Evolutionary conservation across 2,797 vertebrate species (phyloP).

Genomic region (Lutjanus argentimaculatus): DNA sequence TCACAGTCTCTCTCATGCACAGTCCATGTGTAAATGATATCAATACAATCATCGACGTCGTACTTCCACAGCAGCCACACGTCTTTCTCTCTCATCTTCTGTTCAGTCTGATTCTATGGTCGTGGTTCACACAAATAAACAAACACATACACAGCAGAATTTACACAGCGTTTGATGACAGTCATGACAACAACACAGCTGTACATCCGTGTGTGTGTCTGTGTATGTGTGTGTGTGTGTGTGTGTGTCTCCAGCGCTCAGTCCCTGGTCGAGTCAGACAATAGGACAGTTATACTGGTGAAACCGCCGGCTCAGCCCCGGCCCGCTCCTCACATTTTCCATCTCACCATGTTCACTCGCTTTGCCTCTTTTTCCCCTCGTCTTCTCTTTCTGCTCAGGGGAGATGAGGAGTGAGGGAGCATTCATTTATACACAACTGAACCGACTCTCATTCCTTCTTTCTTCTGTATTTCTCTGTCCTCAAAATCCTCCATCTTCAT

Average conservation of each 20-base stretch:
- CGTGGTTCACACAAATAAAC: slow-evolving; percentile 14
- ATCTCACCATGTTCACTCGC: slow-evolving; percentile 62
- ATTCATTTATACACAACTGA: slow-evolving; percentile 33
- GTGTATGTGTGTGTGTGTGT: slow-evolving; percentile 12
- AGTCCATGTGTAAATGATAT: not conserved
- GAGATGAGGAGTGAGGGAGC: slow-evolving; percentile 49
- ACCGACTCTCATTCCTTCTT: not conserved
- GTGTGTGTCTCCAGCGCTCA: slow-evolving; percentile 22
- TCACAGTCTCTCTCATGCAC: not conserved
- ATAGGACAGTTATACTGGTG: slow-evolving; percentile 77
- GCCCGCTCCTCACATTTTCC: slow-evolving; percentile 77
- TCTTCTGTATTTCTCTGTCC: not conserved
- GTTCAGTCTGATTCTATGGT: slow-evolving; percentile 15
- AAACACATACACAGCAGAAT: slow-evolving; percentile 14
- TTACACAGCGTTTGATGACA: slow-evolving; percentile 45
- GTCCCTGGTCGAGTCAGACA: slow-evolving; percentile 65
- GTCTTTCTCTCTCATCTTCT: not conserved
- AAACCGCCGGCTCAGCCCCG: slow-evolving; percentile 65
- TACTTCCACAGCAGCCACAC: not conserved
- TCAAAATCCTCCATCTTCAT: slow-evolving; percentile 9
- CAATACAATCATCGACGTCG: not conserved
- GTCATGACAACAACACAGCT: slow-evolving; percentile 52
- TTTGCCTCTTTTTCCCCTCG: slow-evolving; percentile 54
- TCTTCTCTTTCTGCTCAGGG: slow-evolving; percentile 60
- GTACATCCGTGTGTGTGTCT: slow-evolving; percentile 2